Conservation (phyloP, 2,113 vertebrate species). For the Polypterus senegalus region DNA sequence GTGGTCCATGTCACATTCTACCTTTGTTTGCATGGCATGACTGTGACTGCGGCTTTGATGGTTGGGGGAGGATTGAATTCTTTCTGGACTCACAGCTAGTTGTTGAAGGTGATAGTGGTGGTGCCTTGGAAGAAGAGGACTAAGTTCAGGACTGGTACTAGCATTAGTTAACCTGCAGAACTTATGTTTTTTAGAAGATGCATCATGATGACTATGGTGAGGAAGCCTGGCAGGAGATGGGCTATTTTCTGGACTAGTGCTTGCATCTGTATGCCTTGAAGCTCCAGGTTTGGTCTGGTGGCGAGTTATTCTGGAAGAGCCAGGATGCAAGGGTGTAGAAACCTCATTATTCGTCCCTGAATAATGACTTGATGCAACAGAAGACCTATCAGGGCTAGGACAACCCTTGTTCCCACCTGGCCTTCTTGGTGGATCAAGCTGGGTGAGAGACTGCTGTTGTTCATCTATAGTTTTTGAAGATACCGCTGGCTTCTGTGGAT, state of each 20-base stretch:
- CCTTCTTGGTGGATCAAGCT: slow-evolving; percentile 13
- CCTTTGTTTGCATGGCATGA: neutral
- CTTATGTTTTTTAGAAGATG: too few species aligned
- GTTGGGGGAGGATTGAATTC: too few species aligned
- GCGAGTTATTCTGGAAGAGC: slow-evolving; percentile 1
- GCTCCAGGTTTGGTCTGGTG: neutral
- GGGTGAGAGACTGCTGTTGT: neutral
- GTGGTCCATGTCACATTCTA: neutral
- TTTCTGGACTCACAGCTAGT: too few species aligned
- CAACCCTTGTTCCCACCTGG: slow-evolving; percentile 15
- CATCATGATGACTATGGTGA: slow-evolving; percentile 1
- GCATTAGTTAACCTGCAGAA: slow-evolving; percentile 20
- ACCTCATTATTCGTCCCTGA: neutral
- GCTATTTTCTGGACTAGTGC: neutral
- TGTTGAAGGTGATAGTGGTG: neutral
- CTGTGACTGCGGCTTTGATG: too few species aligned
- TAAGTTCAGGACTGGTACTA: slow-evolving; percentile 40
- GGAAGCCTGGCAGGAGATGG: slow-evolving; percentile 5
- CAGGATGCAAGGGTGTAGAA: too few species aligned
- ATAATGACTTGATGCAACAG: slow-evolving; percentile 19
- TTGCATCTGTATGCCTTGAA: slow-evolving; percentile 22
- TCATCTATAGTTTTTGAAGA: slow-evolving; percentile 5
- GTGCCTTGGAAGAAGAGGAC: slow-evolving; percentile 20
- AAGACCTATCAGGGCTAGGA: slow-evolving; percentile 14
- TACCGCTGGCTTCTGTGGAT: slow-evolving; percentile 9